Percentiles rank a stretch among this genome's conserved stretches.
phyloP scores from a whole-genome alignment of 1,140 invertebrate genomes.

The Brachionus asplanchnoidis region DNA sequence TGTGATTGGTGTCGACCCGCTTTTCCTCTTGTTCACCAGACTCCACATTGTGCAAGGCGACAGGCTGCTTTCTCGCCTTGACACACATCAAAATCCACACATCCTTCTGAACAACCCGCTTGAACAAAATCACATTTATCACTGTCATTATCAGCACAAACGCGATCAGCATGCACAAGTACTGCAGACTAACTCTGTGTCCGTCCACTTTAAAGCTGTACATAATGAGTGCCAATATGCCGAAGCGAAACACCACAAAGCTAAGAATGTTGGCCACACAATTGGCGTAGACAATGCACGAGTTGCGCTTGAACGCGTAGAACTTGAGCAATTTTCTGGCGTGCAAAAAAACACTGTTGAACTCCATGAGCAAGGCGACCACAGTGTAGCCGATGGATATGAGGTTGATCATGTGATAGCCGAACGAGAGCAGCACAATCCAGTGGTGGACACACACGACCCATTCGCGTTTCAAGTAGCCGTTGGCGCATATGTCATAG shows the following conservation, averaged over 20 bases:
- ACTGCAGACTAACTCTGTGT: not conserved
- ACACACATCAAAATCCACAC: not conserved
- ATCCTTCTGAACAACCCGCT: not conserved
- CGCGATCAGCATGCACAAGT: not conserved
- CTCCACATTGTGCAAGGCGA: not conserved
- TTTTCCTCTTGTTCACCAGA: not conserved
- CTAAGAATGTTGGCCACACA: not conserved
- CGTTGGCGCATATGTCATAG: constrained; percentile 31
- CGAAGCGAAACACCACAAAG: constrained; percentile 34
- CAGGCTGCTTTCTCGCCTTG: not conserved
- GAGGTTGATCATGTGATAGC: constrained; percentile 18
- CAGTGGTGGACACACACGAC: constrained; percentile 26
- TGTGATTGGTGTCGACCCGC: not conserved
- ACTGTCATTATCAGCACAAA: not conserved
- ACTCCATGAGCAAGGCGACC: not conserved
- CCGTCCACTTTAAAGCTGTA: constrained; percentile 13
- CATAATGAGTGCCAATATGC: not conserved
- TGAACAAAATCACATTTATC: constrained; percentile 39
- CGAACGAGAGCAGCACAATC: constrained; percentile 31
- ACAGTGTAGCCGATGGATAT: constrained; percentile 29
- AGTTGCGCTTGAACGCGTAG: not conserved
- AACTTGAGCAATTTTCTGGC: constrained; percentile 20
- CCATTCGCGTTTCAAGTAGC: constrained; percentile 25
- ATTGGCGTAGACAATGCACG: not conserved
- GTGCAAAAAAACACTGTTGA: constrained; percentile 35